Percentiles rank a stretch among this genome's conserved stretches.
phyloP scores from a whole-genome alignment of 2,888 invertebrate genomes.

The Eupithecia vulgata region DNA sequence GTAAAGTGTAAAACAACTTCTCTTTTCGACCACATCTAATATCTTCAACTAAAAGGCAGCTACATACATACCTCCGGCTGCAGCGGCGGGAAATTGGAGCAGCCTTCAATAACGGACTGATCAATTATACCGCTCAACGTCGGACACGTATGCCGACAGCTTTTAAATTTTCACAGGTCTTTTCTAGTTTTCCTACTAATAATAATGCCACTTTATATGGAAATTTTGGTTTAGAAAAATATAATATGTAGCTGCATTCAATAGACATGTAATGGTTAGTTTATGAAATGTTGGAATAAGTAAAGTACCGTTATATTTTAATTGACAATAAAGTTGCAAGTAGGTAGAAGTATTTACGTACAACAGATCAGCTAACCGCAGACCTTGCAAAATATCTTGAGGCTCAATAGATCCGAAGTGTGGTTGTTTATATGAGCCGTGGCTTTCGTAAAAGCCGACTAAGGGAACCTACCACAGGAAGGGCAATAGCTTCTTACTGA shows the following conservation, averaged over 20 bases:
- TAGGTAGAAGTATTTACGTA: too few relatives aligned
- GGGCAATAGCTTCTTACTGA: too few relatives aligned
- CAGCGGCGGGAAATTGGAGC: slow-evolving; percentile 69
- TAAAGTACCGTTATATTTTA: too few relatives aligned
- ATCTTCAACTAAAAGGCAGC: slow-evolving; percentile 13
- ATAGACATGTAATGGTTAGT: too few relatives aligned
- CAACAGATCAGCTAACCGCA: too few relatives aligned
- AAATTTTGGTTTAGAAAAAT: background rate
- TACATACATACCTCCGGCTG: slow-evolving; percentile 62
- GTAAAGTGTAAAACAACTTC: background rate
- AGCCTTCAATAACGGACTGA: slow-evolving; percentile 78
- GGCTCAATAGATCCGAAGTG: too few relatives aligned
- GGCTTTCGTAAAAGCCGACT: too few relatives aligned
- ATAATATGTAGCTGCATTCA: background rate
- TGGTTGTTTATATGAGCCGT: too few relatives aligned
- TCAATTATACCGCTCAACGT: slow-evolving; percentile 71
- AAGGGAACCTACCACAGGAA: too few relatives aligned
- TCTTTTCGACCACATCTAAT: background rate
- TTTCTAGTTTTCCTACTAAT: background rate
- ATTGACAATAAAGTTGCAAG: too few relatives aligned
- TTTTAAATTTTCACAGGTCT: slow-evolving; percentile 4
- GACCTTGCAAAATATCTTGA: too few relatives aligned
- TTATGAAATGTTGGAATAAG: too few relatives aligned
- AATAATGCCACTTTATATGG: background rate
- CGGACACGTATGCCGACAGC: slow-evolving; percentile 45